Percentiles rank a stretch among this genome's conserved stretches.
These are phyloP conservation scores for Megalops cyprinoides DNA, from an alignment of 2,797 vertebrate species.

Conservation along the genomic window DNA sequence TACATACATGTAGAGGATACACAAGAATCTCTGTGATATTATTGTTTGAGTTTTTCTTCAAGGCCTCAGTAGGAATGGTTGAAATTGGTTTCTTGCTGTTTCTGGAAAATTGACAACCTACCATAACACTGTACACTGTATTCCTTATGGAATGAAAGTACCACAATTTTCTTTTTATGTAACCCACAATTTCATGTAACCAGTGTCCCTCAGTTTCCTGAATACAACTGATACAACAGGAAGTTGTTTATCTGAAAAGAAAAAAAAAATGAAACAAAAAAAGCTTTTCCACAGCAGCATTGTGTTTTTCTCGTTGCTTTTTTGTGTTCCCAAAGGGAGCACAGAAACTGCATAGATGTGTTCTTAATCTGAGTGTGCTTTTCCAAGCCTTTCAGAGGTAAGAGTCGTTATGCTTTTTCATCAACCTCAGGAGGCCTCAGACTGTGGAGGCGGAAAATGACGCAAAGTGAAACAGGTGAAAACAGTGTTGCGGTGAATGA, in stretches of 20 bases:
- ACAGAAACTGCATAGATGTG: slow-evolving; percentile 65
- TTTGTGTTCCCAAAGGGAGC: neutral
- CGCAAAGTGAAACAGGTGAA: neutral
- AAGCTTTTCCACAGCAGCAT: slow-evolving; percentile 53
- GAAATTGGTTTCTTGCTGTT: slow-evolving; percentile 28
- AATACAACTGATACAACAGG: neutral
- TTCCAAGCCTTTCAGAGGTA: slow-evolving; percentile 45
- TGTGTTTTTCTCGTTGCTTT: slow-evolving; percentile 48
- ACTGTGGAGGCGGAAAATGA: neutral
- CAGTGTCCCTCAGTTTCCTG: slow-evolving; percentile 7
- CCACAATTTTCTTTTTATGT: slow-evolving; percentile 39
- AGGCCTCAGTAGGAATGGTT: slow-evolving; percentile 54
- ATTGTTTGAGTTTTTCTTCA: slow-evolving; percentile 31
- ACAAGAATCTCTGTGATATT: slow-evolving; percentile 54
- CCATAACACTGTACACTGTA: slow-evolving; percentile 42
- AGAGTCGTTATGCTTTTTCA: slow-evolving; percentile 18
- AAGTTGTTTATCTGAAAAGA: slow-evolving; percentile 28
- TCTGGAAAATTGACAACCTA: slow-evolving; percentile 36
- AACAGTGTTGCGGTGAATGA: neutral
- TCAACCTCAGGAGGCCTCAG: neutral
- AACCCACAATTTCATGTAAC: slow-evolving; percentile 42
- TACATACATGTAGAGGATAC: slow-evolving; percentile 51
- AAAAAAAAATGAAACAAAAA: slow-evolving; percentile 54
- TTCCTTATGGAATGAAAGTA: slow-evolving; percentile 32
- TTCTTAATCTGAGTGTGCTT: slow-evolving; percentile 69